Base-by-base conservation (phyloP, 1,140 invertebrate species). In the Brachionus sp. region DNA sequence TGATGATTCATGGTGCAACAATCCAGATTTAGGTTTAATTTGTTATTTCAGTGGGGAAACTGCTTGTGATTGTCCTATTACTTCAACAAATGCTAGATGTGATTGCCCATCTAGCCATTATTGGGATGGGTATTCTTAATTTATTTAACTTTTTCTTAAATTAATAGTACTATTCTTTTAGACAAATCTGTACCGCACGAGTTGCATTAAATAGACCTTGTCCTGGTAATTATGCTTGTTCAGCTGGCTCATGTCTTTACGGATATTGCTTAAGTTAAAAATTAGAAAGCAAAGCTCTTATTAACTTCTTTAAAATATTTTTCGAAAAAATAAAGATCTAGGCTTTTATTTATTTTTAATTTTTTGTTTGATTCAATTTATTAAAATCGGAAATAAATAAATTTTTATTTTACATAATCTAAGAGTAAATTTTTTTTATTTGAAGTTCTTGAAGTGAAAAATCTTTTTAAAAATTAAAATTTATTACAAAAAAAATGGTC, bases 1-100 rank as follows among this genome's bases (percentile, higher is more conserved):
- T 44, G 77, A 39, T 29, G 13, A 62, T 44, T 35, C 77, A 42
- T 80, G 77, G 77, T 80, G 77, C 33, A 62, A 80, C 33, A 62
- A 80, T 66, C 35, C 53, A 44, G 23, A 2, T 29, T 19, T 62
- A 23, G 7, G 7, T n/a, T 44, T 80, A n/a, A 37, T 29, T 33
- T 80, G 77, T 25, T 80, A 37, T 44, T 66, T 42, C 23, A 9
- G 0, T 9, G 5, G 1, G 0, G n/a, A 25, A 25, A 0, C 70
- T 0, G 4, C 4, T 0, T 80, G 77, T 66, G 2, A 80, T 42
- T 80, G 77, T n/a, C 77, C 77, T 37, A 62, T n/a, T 12, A 6
- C 33, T 35, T 80, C 77, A 16, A 23, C 29, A 5, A 44, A 80
- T 25, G 16, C 50, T 2, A 39, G 12, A 37, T 80, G 77, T 44